Evolutionary conservation across 30 jellyfish, hydroid and myxozoan species (phyloP).

Genomic region (Calvadosia cruxmelitensis): DNA sequence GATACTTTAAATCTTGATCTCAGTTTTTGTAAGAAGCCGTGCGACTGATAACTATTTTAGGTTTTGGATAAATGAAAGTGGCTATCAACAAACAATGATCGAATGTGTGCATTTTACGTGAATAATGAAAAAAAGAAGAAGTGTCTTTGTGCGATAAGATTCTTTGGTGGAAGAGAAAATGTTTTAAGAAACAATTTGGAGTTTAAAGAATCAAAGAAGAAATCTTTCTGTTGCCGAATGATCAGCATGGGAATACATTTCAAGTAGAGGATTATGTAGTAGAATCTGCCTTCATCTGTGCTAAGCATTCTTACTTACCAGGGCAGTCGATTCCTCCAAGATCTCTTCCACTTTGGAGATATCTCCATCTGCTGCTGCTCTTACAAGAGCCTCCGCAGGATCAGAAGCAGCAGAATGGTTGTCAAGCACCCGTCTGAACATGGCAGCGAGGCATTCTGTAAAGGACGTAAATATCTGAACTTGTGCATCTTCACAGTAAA

Average conservation of each 20-base stretch:
- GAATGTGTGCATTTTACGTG: background rate
- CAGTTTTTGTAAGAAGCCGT: too few species aligned
- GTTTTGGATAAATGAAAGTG: too few species aligned
- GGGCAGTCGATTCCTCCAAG: conserved; percentile 14
- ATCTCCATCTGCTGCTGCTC: conserved; percentile 92
- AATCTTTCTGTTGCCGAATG: too few species aligned
- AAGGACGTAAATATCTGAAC: background rate
- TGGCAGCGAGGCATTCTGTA: conserved; percentile 45
- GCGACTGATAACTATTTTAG: too few species aligned
- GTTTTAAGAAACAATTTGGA: too few species aligned
- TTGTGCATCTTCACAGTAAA: too few species aligned
- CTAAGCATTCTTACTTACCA: conserved; percentile 14
- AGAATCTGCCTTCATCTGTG: background rate
- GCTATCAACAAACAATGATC: too few species aligned
- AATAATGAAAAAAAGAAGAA: background rate
- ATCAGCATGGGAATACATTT: too few species aligned
- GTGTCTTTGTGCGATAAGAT: background rate
- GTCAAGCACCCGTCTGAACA: conserved; percentile 44
- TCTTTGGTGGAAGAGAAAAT: background rate
- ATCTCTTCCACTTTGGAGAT: conserved; percentile 42
- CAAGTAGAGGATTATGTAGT: background rate
- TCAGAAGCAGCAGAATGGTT: conserved; percentile 47
- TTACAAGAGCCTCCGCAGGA: conserved; percentile 74
- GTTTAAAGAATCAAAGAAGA: too few species aligned
- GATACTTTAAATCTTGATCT: too few species aligned